phyloP scores from a whole-genome alignment of 2,113 vertebrate species.

The Heloderma charlesbogerti region DNA sequence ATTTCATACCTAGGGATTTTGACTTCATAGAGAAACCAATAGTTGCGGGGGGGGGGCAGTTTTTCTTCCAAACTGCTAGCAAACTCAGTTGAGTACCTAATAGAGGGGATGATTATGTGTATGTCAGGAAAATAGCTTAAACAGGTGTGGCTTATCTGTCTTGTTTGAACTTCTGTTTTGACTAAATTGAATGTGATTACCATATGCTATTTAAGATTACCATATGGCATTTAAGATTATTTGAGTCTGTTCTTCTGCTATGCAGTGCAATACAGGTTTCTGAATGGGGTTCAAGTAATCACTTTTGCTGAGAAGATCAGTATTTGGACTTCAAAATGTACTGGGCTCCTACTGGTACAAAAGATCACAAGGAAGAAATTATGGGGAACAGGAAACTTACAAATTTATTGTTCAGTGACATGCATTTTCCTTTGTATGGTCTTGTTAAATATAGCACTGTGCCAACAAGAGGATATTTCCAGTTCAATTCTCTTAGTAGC shows the following conservation, averaged over 20 bases:
- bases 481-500: not conserved
- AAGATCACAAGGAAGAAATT: conserved; percentile 44
- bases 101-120: not conserved
- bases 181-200: not conserved
- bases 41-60: not conserved
- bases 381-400: conserved; percentile 16
- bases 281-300: not conserved
- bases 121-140: not conserved
- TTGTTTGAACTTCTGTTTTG: not conserved
- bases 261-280: not conserved
- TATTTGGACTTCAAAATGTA: not conserved
- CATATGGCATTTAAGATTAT: not conserved
- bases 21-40: not conserved
- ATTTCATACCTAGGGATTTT: not conserved
- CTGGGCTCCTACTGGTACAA: conserved; percentile 33
- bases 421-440: not conserved
- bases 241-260: not conserved
- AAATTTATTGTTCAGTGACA: accelerated
- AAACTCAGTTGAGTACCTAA: not conserved
- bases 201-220: not conserved
- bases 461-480: conserved; percentile 47
- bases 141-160: not conserved
- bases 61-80: not conserved
- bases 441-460: not conserved
- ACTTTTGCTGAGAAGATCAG: no score